These are phyloP conservation scores for Podocnemis expansa DNA, from an alignment of 2,113 vertebrate species.

Conservation along the genomic window DNA sequence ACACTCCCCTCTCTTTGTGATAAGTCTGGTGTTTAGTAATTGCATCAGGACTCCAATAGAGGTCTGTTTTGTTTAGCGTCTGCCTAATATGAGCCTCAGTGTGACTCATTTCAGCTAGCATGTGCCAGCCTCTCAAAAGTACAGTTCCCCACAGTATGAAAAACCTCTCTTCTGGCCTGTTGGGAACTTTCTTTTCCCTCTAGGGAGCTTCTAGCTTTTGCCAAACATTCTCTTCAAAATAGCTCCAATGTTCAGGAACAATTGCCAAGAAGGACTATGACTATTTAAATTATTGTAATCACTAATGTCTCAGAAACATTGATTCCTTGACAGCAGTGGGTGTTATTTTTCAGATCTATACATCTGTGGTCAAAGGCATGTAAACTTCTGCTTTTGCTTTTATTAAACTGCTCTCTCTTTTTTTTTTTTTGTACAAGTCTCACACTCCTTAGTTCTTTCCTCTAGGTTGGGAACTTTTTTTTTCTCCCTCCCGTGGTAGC, in stretches of 20 bases:
- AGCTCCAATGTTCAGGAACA: neutral
- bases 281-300: neutral
- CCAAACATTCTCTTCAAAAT: neutral
- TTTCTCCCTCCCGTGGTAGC: neutral
- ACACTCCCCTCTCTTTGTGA: too few relatives aligned
- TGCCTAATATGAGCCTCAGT: too few relatives aligned
- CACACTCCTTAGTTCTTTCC: neutral
- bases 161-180: too few relatives aligned
- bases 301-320: neutral
- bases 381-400: neutral
- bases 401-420: neutral
- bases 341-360: neutral
- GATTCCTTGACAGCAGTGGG: neutral
- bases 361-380: neutral
- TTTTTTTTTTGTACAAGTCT: neutral
- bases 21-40: too few relatives aligned
- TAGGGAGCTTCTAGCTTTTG: neutral
- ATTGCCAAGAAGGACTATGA: accelerated
- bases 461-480: neutral
- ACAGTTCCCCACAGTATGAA: too few relatives aligned
- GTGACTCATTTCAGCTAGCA: too few relatives aligned
- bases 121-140: too few relatives aligned
- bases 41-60: too few relatives aligned
- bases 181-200: too few relatives aligned
- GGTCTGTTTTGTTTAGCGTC: too few relatives aligned